phyloP scores from a whole-genome alignment of 2,113 vertebrate genomes.

The Camelus bactrianus region DNA sequence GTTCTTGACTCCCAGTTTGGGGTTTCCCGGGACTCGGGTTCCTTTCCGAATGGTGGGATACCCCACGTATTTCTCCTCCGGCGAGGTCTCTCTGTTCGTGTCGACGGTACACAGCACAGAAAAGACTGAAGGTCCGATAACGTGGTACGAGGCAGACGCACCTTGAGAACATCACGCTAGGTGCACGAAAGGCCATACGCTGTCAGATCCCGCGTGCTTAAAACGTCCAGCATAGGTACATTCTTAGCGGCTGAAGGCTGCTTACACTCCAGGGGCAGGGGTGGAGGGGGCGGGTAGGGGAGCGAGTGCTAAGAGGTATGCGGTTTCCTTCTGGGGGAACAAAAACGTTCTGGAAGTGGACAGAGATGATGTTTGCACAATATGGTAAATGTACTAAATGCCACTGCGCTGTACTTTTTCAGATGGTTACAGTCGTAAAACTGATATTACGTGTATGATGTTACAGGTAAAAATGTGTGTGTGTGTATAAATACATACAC shows the following conservation, averaged over 20 bases:
- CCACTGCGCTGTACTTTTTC: not conserved
- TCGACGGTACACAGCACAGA: too few relatives aligned
- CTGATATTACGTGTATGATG: too few relatives aligned
- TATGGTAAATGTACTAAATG: not conserved
- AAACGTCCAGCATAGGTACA: not conserved
- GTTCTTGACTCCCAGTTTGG: fast-evolving
- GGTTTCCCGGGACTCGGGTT: too few relatives aligned
- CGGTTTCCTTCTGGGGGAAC: not conserved
- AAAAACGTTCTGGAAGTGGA: not conserved
- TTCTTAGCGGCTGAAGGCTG: fast-evolving
- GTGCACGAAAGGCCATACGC: fast-evolving
- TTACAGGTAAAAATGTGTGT: not conserved
- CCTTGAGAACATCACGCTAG: fast-evolving
- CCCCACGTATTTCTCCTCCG: fast-evolving
- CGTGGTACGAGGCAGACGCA: fast-evolving
- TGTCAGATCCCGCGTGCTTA: not conserved
- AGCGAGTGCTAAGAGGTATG: not conserved
- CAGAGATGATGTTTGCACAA: not conserved
- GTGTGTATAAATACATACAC: not conserved
- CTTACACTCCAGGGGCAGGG: fast-evolving
- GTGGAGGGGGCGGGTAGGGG: fast-evolving
- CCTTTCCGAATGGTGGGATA: too few relatives aligned
- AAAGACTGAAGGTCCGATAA: not conserved
- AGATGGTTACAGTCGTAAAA: not conserved
- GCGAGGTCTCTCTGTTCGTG: not conserved